Evolutionary conservation across 2,113 vertebrate species (phyloP).

Genomic region (Chloropsis hardwickii): DNA sequence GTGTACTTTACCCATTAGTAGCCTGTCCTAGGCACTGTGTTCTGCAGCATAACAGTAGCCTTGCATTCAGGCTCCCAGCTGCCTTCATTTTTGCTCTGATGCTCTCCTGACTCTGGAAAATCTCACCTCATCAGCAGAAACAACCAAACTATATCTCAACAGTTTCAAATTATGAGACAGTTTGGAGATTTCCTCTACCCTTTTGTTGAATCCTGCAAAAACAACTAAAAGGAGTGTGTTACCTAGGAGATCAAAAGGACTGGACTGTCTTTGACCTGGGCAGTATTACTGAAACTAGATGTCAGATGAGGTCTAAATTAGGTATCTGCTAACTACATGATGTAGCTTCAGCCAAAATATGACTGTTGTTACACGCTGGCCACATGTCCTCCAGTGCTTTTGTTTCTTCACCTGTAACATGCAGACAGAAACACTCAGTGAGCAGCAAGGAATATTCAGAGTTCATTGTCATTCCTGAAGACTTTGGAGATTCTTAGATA

Average conservation of each 20-base stretch:
- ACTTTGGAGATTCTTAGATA: background rate
- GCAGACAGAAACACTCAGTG: background rate
- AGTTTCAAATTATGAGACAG: background rate
- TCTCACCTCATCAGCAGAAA: background rate
- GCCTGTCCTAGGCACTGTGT: background rate
- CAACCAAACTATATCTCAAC: background rate
- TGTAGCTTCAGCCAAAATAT: background rate
- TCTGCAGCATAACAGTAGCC: background rate
- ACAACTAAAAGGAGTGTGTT: background rate
- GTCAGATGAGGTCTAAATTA: background rate
- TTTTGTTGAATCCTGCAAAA: background rate
- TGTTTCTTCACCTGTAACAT: background rate
- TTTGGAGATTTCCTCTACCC: background rate
- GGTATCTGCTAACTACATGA: background rate
- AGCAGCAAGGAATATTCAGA: background rate
- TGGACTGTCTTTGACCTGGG: background rate
- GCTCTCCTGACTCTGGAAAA: background rate
- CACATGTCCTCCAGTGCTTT: background rate
- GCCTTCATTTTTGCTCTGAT: background rate
- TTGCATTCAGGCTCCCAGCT: background rate
- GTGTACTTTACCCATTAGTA: background rate
- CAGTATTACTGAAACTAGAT: background rate
- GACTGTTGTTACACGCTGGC: accelerated
- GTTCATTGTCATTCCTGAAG: background rate
- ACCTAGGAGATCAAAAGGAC: background rate